Percentiles rank a stretch among this genome's conserved stretches.
Conservation (phyloP, 2,888 invertebrate species). For the Artemia sinica region DNA sequence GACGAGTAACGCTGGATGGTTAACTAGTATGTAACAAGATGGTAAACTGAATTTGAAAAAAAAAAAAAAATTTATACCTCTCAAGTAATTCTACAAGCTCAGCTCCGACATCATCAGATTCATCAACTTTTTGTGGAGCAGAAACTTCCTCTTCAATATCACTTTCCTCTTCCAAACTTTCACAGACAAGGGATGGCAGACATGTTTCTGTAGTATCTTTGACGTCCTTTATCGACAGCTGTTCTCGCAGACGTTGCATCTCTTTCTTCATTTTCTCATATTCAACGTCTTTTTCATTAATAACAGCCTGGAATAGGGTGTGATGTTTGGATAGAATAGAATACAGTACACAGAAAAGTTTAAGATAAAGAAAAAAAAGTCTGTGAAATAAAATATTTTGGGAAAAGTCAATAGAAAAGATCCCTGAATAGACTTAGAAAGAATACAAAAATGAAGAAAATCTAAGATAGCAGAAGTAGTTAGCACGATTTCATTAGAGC, state of each 20-base stretch:
- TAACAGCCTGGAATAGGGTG: constrained; percentile 42
- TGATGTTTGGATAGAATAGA: not conserved
- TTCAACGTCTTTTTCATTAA: constrained; percentile 56
- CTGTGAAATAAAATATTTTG: not conserved
- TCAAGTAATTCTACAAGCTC: no score
- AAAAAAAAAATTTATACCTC: no score
- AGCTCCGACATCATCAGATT: no score
- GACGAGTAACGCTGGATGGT: no score
- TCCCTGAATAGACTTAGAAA: not conserved
- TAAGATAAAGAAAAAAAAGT: not conserved
- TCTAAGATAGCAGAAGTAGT: not conserved
- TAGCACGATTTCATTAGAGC: no score
- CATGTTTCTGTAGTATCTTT: no score
- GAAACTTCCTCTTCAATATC: no score
- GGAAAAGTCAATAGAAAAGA: not conserved
- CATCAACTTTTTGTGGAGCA: no score
- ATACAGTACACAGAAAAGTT: not conserved
- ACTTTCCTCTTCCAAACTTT: no score
- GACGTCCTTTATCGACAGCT: constrained; percentile 34
- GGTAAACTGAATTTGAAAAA: no score
- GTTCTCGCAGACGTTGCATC: constrained; percentile 50
- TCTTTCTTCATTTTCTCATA: constrained; percentile 52
- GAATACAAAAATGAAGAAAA: not conserved
- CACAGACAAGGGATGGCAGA: no score
- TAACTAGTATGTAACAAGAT: no score